These are phyloP conservation scores for Silurus aristotelis DNA, from an alignment of 2,797 vertebrate species.

Conservation along the genomic window DNA sequence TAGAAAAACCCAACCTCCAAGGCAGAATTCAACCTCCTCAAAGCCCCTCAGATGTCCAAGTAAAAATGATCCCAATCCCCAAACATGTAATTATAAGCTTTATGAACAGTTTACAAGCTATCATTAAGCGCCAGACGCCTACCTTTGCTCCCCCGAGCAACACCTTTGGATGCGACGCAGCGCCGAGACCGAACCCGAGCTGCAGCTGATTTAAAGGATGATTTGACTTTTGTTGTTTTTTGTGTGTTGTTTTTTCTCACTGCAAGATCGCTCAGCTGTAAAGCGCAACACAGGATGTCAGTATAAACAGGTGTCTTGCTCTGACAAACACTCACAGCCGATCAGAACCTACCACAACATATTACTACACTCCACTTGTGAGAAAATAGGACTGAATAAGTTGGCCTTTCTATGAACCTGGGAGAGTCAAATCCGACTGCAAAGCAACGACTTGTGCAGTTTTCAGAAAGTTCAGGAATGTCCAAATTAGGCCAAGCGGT, in stretches of 20 bases:
- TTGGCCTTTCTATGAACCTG: slow-evolving; percentile 25
- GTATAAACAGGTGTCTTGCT: slow-evolving; percentile 20
- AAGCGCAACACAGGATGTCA: slow-evolving; percentile 22
- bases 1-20: neutral
- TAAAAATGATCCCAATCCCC: neutral
- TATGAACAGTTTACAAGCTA: slow-evolving; percentile 13
- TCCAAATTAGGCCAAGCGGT: slow-evolving; percentile 47
- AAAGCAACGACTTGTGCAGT: slow-evolving; percentile 29
- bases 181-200: neutral
- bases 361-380: neutral
- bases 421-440: slow-evolving; percentile 21
- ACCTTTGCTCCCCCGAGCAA: slow-evolving; percentile 2
- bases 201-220: neutral
- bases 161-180: neutral
- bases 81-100: slow-evolving; percentile 32
- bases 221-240: slow-evolving; percentile 8
- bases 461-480: slow-evolving; percentile 50
- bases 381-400: neutral
- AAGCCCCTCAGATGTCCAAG: neutral
- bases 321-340: slow-evolving; percentile 8
- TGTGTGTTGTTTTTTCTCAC: neutral
- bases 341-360: neutral
- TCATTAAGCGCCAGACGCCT: slow-evolving; percentile 6
- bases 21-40: slow-evolving; percentile 2
- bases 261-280: slow-evolving; percentile 22